Base-by-base conservation (phyloP, 2,797 vertebrate genomes). In the Scolopax bukidnonensis region DNA sequence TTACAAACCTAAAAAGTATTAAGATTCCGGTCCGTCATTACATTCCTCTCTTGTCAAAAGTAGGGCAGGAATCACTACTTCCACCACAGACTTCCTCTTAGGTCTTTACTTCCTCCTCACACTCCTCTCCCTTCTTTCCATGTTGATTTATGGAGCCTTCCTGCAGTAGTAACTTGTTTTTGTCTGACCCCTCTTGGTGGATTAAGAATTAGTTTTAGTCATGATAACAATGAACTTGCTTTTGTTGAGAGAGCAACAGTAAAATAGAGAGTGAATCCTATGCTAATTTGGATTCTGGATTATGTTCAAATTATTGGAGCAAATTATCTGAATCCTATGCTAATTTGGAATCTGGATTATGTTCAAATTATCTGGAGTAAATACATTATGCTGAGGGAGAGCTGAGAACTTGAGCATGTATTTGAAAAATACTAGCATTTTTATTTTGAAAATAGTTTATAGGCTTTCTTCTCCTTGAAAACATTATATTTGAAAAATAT, bases 121-220 rank as follows among this genome's bases (percentile, higher is more conserved):
- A 4, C 30, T 74, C 33, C 43, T 64, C 23, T 43, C 17, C 28
- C 15, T 45, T 51, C 27, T 73, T 60, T 17, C 17, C 41, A 10
- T 47, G 20, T 24, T 87, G 47, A 78, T 86, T 71, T 56, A 40
- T 23, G 32, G 30, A 87, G 36, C 33, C 41, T 82, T 77, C 41
- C 69, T 82, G n/a, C 12, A 63, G 24, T 16, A n/a, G 40, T 54
- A 64, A 41, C 59, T 96, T 93, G 60, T 6, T 84, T 90, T 86
- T 85, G 79, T 78, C 84, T 96, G 94, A 91, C 94, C 88, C 41
- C 93, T 97, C 61, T 82, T 54, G 93, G 90, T 87, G 63, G 45
- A 59, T 85, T 65, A 63, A 84, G 76, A 89, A 93, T 51, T 84
- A 27, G 9, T 90, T 88, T 89, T 82, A 69, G 33, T 45, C 25